phyloP scores from a whole-genome alignment of 2,888 invertebrate species.

The Bombyx huttoni region DNA sequence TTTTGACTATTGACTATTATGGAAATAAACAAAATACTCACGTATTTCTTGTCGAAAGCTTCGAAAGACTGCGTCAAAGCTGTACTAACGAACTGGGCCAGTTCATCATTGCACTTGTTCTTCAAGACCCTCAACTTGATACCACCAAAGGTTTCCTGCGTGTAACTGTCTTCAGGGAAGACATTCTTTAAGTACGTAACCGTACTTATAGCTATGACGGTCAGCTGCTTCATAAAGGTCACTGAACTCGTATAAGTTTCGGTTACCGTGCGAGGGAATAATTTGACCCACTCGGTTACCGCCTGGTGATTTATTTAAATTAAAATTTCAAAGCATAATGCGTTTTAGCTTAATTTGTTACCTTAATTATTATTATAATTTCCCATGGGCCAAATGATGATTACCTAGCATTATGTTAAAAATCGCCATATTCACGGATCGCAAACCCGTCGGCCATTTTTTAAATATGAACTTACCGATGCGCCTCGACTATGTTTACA shows the following conservation, averaged over 20 bases:
- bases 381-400: too few species aligned
- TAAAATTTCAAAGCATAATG: not conserved
- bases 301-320: slow-evolving; percentile 20
- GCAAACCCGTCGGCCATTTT: too few species aligned
- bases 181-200: slow-evolving; percentile 41
- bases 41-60: slow-evolving; percentile 58
- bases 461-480: too few species aligned
- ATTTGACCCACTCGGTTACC: slow-evolving; percentile 36
- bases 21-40: slow-evolving; percentile 19
- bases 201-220: slow-evolving; percentile 42
- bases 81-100: slow-evolving; percentile 44
- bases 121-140: slow-evolving; percentile 37
- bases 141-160: slow-evolving; percentile 32
- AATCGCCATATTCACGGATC: too few species aligned
- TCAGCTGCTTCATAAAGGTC: slow-evolving; percentile 53
- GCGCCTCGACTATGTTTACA: too few species aligned
- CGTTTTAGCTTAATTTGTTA: too few species aligned
- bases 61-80: slow-evolving; percentile 45
- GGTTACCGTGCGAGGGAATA: slow-evolving; percentile 40
- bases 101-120: slow-evolving; percentile 37
- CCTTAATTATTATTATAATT: too few species aligned
- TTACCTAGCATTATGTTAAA: too few species aligned
- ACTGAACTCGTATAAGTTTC: slow-evolving; percentile 48
- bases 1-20: too few species aligned
- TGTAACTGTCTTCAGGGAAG: slow-evolving; percentile 40